phyloP scores from a whole-genome alignment of 2,888 invertebrate genomes.

The Lepeophtheirus nordmannii region DNA sequence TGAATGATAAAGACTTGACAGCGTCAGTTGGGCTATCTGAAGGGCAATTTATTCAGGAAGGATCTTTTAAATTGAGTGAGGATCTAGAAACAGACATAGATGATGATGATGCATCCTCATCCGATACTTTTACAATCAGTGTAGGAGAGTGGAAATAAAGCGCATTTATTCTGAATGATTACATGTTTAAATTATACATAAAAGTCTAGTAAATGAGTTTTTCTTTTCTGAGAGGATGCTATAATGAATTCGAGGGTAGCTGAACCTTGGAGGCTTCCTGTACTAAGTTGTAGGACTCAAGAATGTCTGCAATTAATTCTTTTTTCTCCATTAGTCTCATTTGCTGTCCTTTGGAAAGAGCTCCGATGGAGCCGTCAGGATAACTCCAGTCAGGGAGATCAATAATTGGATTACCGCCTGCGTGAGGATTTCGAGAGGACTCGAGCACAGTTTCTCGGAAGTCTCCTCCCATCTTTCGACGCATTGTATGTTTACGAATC shows the following conservation, averaged over 20 bases:
- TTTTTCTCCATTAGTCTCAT: neutral
- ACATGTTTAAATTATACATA: neutral
- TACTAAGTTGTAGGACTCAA: neutral
- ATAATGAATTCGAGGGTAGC: neutral
- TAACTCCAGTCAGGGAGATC: neutral
- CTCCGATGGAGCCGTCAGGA: neutral
- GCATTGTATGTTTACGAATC: neutral
- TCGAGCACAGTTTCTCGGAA: neutral
- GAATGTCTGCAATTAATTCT: neutral
- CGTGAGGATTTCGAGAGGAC: neutral
- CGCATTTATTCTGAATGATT: neutral
- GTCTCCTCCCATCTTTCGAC: neutral
- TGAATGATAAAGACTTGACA: too few species aligned
- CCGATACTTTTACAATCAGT: neutral
- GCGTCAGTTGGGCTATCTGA: neutral
- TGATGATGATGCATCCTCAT: neutral
- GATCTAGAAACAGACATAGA: neutral
- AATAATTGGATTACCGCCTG: neutral
- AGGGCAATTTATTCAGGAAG: neutral
- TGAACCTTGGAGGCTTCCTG: neutral
- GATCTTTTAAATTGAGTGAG: neutral
- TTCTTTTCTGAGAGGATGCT: neutral
- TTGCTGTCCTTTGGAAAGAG: neutral
- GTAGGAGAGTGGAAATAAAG: neutral
- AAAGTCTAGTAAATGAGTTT: neutral